Evolutionary conservation across 2,113 vertebrate genomes (phyloP).

Genomic region (Psittacula cyanocephala): DNA sequence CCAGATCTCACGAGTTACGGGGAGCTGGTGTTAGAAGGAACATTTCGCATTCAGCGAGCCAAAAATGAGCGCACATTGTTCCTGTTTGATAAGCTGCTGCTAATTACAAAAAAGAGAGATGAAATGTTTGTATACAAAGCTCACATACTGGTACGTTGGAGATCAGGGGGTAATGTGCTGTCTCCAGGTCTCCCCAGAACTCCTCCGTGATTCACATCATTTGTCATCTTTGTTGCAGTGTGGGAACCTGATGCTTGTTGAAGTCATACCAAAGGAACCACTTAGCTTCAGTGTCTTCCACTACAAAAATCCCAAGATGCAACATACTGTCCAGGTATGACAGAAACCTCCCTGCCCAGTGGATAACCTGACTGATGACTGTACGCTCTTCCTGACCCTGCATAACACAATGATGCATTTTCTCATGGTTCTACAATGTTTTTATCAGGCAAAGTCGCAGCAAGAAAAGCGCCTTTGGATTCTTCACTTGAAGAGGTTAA

Average conservation of each 20-base stretch:
- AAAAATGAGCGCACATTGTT: conserved; percentile 97
- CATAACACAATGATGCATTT: background rate
- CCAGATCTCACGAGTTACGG: conserved; percentile 95
- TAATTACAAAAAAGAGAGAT: conserved; percentile 96
- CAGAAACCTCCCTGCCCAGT: background rate
- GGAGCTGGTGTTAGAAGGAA: conserved; percentile 94
- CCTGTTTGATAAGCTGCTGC: conserved; percentile 93
- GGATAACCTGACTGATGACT: background rate
- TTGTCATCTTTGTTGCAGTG: conserved; percentile 83
- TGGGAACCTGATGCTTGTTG: conserved; percentile 98
- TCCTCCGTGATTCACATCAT: background rate
- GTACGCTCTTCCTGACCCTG: background rate
- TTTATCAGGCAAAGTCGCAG: conserved; percentile 89
- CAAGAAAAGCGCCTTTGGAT: conserved; percentile 98
- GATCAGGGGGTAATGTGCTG: background rate
- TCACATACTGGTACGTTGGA: conserved; percentile 89
- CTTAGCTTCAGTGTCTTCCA: conserved; percentile 98
- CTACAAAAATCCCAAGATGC: conserved; percentile 98
- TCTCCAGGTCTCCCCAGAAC: background rate
- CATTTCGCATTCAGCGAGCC: conserved; percentile 93
- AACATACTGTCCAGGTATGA: conserved; percentile 96
- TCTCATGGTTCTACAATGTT: background rate
- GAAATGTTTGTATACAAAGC: conserved; percentile 94
- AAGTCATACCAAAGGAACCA: conserved; percentile 94
- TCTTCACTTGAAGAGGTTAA: conserved; percentile 94